Conservation (phyloP, 2,797 vertebrate species). For the Clarias fuscus region DNA sequence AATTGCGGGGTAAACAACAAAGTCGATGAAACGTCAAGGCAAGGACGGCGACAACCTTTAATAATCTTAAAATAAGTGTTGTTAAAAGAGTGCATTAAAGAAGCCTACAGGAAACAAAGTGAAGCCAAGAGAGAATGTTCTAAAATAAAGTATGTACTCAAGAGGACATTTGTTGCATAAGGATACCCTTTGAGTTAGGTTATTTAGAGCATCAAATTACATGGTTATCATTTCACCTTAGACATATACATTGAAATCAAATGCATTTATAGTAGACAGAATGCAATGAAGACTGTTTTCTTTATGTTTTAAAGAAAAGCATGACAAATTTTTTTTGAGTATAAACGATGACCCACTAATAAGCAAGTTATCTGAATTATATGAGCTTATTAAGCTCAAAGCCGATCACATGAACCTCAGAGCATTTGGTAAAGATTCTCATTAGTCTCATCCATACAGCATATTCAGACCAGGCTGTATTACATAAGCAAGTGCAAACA, state of each 20-base stretch:
- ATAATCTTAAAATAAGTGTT: slow-evolving; percentile 16
- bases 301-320: background rate
- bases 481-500: slow-evolving; percentile 13
- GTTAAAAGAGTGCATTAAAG: slow-evolving; percentile 27
- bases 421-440: background rate
- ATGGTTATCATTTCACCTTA: slow-evolving; percentile 5
- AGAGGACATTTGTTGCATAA: slow-evolving; percentile 6
- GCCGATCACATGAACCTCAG: background rate
- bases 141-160: background rate
- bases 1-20: slow-evolving; percentile 49
- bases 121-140: background rate
- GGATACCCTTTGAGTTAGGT: background rate
- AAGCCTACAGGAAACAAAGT: slow-evolving; percentile 16
- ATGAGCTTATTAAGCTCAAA: background rate
- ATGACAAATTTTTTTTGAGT: background rate
- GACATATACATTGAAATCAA: background rate
- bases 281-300: background rate
- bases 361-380: background rate
- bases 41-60: slow-evolving; percentile 28
- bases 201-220: slow-evolving; percentile 16
- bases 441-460: background rate
- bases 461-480: background rate
- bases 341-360: background rate
- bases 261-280: background rate
- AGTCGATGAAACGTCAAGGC: background rate